Evolutionary conservation across 92 coral and sea anemone genomes (phyloP), one percentile per base, ranked within the genome.

Genomic region (Actinostola sp.): DNA sequence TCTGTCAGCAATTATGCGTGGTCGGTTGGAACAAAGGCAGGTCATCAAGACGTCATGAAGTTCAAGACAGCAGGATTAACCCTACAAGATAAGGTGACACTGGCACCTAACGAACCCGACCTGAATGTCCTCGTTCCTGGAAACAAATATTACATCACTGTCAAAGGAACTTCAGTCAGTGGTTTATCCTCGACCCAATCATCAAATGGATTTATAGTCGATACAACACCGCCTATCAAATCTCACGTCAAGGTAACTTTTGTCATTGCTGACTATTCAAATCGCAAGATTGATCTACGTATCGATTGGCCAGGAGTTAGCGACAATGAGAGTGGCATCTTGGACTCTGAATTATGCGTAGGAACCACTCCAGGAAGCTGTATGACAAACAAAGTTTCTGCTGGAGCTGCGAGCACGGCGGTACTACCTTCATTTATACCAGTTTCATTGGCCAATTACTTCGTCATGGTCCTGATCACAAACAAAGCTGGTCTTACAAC

Each of bases 1-100:
- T 88, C 98, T 49, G 92, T 94, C 14, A 76, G 79, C 48, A 82
- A 80, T 50, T 94, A 94, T 75, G 94, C 76, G 67, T 94, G 94
- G 97, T 94, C 95, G 19, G 52, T 94, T 33, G 97, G 98, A 31
- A 85, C 92, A 38, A 39, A 64, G 33, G 64, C 63, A 27, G 89
- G 80, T 19, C 49, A 63, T 23, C 89, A 91, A 36, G 97, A 91
- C 41, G 64, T 91, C 46, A 57, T 85, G 77, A 78, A 84, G 39
- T 94, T 87, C 61, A 85, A 87, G 15, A 78, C 74, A 35, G 89
- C 89, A 25, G 97, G 97, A 7, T 77, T 85, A 66, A 63, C 52
- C 15, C 70, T 85, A 52, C 79, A 74, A 16, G 89, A 74, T 46
- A 83, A 86, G 35, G 75, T 29, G 66, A 78, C 75, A 27, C 50